phyloP scores from a whole-genome alignment of 2,888 invertebrate genomes.

The Erebia epiphron region DNA sequence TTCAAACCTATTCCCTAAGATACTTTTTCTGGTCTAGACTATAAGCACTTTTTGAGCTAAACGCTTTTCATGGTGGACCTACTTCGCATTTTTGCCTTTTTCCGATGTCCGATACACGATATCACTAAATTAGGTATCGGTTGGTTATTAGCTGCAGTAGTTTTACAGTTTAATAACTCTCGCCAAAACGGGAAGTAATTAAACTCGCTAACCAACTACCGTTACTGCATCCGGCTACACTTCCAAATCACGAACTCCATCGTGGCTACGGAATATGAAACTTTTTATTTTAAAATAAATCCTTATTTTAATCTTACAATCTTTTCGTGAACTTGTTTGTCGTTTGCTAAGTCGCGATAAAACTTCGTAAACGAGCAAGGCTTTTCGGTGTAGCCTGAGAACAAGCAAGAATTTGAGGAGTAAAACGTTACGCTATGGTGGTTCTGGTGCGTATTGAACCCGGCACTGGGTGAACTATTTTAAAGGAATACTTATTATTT shows the following conservation, averaged over 20 bases:
- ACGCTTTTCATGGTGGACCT: too few relatives aligned
- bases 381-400: not conserved
- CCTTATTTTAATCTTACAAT: slow-evolving; percentile 53
- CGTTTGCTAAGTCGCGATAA: slow-evolving; percentile 1
- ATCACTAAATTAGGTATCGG: not conserved
- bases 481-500: too few relatives aligned
- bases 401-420: not conserved
- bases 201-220: slow-evolving; percentile 2
- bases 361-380: not conserved
- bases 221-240: slow-evolving; percentile 5
- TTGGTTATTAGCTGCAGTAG: not conserved
- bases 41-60: too few relatives aligned
- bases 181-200: not conserved
- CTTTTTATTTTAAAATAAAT: slow-evolving; percentile 70
- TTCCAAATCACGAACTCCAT: slow-evolving; percentile 5
- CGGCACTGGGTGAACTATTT: too few relatives aligned
- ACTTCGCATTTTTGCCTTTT: too few relatives aligned
- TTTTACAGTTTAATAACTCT: not conserved
- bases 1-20: too few relatives aligned
- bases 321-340: slow-evolving; percentile 43
- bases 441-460: too few relatives aligned
- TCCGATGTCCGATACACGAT: too few relatives aligned
- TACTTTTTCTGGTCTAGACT: too few relatives aligned
- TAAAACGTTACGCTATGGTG: too few relatives aligned
- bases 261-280: slow-evolving; percentile 46